Evolutionary conservation across 2,113 vertebrate species (phyloP), one percentile per base, ranked within the genome.

Genomic region (Chaetops frenatus): DNA sequence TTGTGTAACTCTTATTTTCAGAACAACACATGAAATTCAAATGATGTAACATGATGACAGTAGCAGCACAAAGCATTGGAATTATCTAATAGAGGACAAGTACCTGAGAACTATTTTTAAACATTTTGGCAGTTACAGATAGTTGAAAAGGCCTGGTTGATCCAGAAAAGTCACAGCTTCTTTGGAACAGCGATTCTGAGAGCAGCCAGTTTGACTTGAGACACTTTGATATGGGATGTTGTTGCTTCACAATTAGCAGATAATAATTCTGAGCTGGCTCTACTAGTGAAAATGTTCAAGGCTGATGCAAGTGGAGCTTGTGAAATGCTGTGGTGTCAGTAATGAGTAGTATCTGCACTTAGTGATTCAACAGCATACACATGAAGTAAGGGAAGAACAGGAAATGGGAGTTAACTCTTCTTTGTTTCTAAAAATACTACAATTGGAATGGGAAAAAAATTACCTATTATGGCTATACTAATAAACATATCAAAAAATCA

Each of bases 341-440:
- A 16, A 6, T 70, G 81, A 60, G 45, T 50, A n/a, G 2, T 77
- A 35, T 64, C 35, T 88, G 64, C 82, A 83, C 18, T 69, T 24
- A n/a, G 71, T 86, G 57, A 90, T 94, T 95, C 91, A 95, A n/a
- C 45, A 88, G 22, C 29, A 15, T 54, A 35, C 19, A 28, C 44
- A 40, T 66, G 58, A 94, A 90, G 61, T 79, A 69, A 92, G 73
- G 58, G 44, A 69, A 69, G 92, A 82, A 28, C 88, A 92, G 94
- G 94, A 97, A 96, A 86, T 96, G 92, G 90, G 95, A 96, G 90
- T 86, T 83, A 67, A 77, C 29, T 91, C 28, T 23, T 60, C 31
- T 95, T 89, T 90, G 80, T 84, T 94, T 88, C 94, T 88, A 95
- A 93, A 95, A 96, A 90, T 93, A 82, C 2, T 78, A 50, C 45